These are phyloP conservation scores for Amphiprion ocellaris DNA, from an alignment of 2,113 vertebrate genomes.

Conservation along the genomic window DNA sequence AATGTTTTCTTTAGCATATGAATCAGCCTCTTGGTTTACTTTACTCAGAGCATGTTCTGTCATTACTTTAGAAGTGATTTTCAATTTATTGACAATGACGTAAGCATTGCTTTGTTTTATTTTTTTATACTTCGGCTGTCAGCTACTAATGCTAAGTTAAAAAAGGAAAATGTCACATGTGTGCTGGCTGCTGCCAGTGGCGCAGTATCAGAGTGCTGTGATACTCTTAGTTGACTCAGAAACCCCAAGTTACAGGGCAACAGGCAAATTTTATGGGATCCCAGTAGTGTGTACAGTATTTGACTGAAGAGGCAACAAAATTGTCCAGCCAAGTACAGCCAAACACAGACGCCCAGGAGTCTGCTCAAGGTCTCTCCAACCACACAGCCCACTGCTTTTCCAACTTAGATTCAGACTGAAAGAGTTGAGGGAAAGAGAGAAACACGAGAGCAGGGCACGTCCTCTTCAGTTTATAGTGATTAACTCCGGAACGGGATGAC, in stretches of 20 bases:
- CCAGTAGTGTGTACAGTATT: constrained; percentile 48
- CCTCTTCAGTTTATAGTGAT: constrained; percentile 46
- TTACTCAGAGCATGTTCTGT: constrained; percentile 14
- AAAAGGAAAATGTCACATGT: neutral
- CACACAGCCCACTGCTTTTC: constrained; percentile 72
- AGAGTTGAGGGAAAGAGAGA: constrained; percentile 25
- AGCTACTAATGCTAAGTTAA: constrained; percentile 3
- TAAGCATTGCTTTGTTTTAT: neutral
- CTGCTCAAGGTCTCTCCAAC: constrained; percentile 75
- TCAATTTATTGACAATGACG: neutral
- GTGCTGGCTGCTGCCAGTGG: neutral
- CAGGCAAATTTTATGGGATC: constrained; percentile 46
- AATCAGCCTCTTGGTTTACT: constrained; percentile 7
- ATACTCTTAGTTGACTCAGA: constrained; percentile 28
- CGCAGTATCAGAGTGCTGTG: constrained; percentile 5
- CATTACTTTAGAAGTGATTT: neutral
- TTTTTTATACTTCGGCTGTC: neutral
- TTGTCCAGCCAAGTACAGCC: constrained; percentile 72
- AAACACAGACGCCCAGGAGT: constrained; percentile 78
- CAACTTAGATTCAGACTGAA: constrained; percentile 50
- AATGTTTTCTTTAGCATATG: neutral
- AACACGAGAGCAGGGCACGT: constrained; percentile 43
- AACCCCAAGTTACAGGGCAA: constrained; percentile 32
- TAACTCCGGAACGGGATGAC: constrained; percentile 35
- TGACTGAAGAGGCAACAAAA: constrained; percentile 68